Evolutionary conservation across 1,140 invertebrate genomes (phyloP).

Genomic region (Prorops nasuta): DNA sequence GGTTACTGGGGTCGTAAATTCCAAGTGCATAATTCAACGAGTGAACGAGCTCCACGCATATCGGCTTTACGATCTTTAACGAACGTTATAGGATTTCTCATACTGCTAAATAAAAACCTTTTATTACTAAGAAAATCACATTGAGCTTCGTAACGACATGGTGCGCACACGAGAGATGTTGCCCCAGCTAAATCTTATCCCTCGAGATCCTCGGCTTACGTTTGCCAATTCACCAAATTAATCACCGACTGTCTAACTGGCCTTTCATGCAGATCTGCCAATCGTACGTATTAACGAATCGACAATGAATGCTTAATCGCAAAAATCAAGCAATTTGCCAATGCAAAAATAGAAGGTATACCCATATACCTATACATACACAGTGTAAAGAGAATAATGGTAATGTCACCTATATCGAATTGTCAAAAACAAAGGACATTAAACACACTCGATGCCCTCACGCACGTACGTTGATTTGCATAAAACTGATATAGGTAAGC

Average conservation of each 20-base stretch:
- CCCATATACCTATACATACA: too few species aligned
- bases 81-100: conserved; percentile 18
- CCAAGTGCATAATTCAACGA: conserved; percentile 18
- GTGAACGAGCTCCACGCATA: conserved; percentile 17
- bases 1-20: conserved; percentile 18
- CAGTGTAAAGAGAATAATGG: too few species aligned
- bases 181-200: not conserved
- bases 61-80: conserved; percentile 22
- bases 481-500: conserved; percentile 28
- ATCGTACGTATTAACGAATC: too few species aligned
- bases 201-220: conserved; percentile 3
- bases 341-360: too few species aligned
- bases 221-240: not conserved
- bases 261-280: too few species aligned
- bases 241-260: too few species aligned
- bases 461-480: conserved; percentile 21
- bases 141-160: not conserved
- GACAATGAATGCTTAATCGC: too few species aligned
- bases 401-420: too few species aligned
- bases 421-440: conserved; percentile 18
- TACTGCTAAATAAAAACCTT: conserved; percentile 18
- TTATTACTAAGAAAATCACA: conserved; percentile 8
- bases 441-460: conserved; percentile 18
- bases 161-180: not conserved
- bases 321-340: too few species aligned